Evolutionary conservation across 1,140 invertebrate genomes (phyloP), one percentile per base, ranked within the genome.

Genomic region (Magallana gigas): DNA sequence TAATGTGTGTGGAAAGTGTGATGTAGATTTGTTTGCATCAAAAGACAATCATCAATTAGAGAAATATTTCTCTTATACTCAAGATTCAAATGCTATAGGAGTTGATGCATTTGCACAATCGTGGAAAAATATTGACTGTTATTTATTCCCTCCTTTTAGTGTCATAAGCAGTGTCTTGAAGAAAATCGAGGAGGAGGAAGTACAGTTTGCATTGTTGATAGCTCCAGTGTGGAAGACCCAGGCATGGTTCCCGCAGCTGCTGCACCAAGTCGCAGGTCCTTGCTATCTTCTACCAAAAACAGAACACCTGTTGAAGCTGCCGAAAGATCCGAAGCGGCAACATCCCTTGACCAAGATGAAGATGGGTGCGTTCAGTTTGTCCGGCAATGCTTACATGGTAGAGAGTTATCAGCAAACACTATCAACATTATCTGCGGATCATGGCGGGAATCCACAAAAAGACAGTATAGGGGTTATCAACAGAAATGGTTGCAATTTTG

Each of bases 1-100:
- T 16, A 59, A 80, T 23, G 2, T 86, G 12, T 87, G 18, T 11
- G 71, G 76, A 11, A 81, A 29, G 14, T 18, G 58, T 18, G 71
- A 87, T 57, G 76, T 90, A 76, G 89, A 89, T 83, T 71, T 91
- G 23, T 91, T 91, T 86, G 91, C 89, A 12, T 89, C 89, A 7
- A 85, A 88, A 59, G 9, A 88, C 4, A 90, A 90, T 84, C 6
- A 62, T 64, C 87, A 91, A 64, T 23, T 89, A 8, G 12, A 64
- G 11, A 18, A 1, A 1, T 91, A 89, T 87, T 57, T 86, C 4
- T 82, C 86, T 5, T 88, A 84, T 48, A 14, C 23, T 16, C 87
- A 88, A 56, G 90, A 90, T 82, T 68, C 81, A 5, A 36, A 36
- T 60, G 88, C 89, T 57, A 2, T 58, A 58, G 60, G 57, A 58